phyloP scores from a whole-genome alignment of 2,797 vertebrate genomes.

The Rhodeus uyekii region DNA sequence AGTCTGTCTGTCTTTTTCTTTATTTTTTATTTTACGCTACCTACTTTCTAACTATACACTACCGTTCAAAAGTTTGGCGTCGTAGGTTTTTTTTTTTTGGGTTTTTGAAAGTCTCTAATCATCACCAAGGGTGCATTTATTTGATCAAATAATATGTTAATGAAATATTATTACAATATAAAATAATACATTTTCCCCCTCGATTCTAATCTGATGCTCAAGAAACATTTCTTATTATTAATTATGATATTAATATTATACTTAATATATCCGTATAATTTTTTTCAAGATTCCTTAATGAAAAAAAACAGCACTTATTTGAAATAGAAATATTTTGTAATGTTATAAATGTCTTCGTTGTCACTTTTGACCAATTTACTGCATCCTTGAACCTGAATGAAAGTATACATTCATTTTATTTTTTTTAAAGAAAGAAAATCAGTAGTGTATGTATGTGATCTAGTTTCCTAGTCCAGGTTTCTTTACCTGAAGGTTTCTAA shows the following conservation, averaged over 20 bases:
- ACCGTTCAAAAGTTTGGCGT: background rate
- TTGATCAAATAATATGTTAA: background rate
- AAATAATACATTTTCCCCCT: no score
- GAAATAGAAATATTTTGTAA: no score
- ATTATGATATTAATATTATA: no score
- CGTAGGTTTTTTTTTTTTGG: rapidly evolving
- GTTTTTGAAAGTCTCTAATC: background rate
- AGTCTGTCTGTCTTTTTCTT: background rate
- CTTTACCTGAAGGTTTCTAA: slow-evolving; percentile 75
- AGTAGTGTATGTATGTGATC: background rate
- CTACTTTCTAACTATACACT: background rate
- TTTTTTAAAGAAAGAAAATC: no score
- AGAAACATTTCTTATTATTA: background rate
- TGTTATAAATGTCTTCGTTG: background rate
- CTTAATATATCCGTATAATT: no score
- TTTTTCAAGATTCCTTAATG: background rate
- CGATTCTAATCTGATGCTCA: background rate
- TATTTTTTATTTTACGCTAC: background rate
- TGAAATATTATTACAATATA: background rate
- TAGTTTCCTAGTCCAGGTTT: background rate
- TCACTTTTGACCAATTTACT: background rate
- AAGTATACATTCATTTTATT: no score
- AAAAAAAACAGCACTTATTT: no score
- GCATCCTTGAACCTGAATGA: background rate
- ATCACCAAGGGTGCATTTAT: background rate